Conservation (phyloP, 2,797 vertebrate species). For the Sebastolobus altivelis region DNA sequence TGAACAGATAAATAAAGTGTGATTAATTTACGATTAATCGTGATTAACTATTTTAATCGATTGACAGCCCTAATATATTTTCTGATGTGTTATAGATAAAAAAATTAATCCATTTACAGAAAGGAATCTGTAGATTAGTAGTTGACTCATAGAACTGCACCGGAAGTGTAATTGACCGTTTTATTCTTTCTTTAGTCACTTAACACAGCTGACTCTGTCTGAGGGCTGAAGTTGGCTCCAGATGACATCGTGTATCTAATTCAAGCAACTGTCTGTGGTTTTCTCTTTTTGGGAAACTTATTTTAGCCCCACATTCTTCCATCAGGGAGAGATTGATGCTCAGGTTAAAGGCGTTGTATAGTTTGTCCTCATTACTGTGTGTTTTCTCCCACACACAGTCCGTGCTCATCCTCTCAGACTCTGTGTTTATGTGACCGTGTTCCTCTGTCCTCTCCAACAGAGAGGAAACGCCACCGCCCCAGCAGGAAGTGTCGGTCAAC, state of each 20-base stretch:
- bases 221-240: not conserved
- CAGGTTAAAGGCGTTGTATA: too few relatives aligned
- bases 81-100: too few relatives aligned
- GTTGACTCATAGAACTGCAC: not conserved
- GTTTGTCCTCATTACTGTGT: not conserved
- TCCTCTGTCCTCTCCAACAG: slow-evolving; percentile 58
- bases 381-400: not conserved
- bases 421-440: not conserved
- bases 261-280: not conserved
- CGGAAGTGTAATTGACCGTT: not conserved
- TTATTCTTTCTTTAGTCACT: too few relatives aligned
- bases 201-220: not conserved
- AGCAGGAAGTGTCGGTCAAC: slow-evolving; percentile 82
- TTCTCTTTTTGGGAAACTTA: not conserved
- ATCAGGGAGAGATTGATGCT: too few relatives aligned
- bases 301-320: not conserved
- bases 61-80: too few relatives aligned
- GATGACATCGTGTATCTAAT: not conserved
- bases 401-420: not conserved
- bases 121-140: not conserved
- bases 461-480: slow-evolving; percentile 69
- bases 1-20: too few relatives aligned
- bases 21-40: too few relatives aligned
- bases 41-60: too few relatives aligned
- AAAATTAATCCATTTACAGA: not conserved